phyloP scores from a whole-genome alignment of 2,797 vertebrate species.

The Carcharodon carcharias region DNA sequence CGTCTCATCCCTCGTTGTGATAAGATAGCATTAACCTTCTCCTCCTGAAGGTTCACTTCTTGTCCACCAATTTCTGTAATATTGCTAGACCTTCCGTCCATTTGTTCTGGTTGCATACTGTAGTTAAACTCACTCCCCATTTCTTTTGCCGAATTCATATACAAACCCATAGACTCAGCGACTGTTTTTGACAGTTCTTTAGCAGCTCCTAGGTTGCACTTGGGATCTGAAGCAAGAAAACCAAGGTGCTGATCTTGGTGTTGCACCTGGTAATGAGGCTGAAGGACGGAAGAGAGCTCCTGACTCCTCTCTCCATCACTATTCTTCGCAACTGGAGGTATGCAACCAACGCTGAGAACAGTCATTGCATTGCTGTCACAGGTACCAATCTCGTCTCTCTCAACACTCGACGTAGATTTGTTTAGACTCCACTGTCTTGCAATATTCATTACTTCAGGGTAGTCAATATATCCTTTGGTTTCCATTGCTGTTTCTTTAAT shows the following conservation, averaged over 20 bases:
- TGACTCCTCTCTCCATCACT: conserved; percentile 62
- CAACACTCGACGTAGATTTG: conserved; percentile 68
- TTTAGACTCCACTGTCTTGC: conserved; percentile 85
- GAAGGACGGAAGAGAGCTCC: conserved; percentile 53
- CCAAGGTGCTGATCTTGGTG: conserved; percentile 69
- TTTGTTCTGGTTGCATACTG: conserved; percentile 69
- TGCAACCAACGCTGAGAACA: conserved; percentile 75
- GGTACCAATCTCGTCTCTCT: conserved; percentile 60
- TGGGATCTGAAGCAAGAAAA: conserved; percentile 75
- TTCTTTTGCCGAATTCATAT: conserved; percentile 92
- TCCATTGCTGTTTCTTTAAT: conserved; percentile 83
- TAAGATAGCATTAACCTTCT: conserved; percentile 59
- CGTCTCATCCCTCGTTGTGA: conserved; percentile 55
- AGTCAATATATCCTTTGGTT: conserved; percentile 95
- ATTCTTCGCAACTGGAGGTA: conserved; percentile 52
- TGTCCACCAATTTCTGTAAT: conserved; percentile 74
- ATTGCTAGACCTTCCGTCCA: conserved; percentile 69
- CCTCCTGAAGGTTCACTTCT: conserved; percentile 64
- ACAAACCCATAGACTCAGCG: conserved; percentile 96
- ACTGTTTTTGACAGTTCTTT: conserved; percentile 95
- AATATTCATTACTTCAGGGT: conserved; percentile 80
- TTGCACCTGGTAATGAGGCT: conserved; percentile 68
- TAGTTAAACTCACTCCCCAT: conserved; percentile 71
- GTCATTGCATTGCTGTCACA: conserved; percentile 77
- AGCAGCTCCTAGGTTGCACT: conserved; percentile 79